Evolutionary conservation across 2,888 invertebrate species (phyloP), one percentile per base, ranked within the genome.

Genomic region (Polylopha cassiicola): DNA sequence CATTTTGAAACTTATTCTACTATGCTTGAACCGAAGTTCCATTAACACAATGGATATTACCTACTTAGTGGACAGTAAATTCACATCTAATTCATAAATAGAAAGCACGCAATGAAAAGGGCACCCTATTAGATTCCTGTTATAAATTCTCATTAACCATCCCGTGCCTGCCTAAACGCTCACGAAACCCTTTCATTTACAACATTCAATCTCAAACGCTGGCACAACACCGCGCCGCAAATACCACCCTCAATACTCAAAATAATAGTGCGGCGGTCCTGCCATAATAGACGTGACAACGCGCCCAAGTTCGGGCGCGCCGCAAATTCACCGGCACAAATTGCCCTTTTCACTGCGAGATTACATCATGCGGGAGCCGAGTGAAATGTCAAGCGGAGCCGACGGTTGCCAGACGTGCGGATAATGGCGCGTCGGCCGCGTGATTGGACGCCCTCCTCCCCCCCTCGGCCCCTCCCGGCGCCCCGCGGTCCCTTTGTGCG

Each of bases 331-430:
- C 73, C 82, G 74, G 78, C 80, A 82, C 84, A 84, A 85, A 85
- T 85, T 84, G 85, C 81, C 85, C 85, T 82, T 84, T 85, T 85
- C 85, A 82, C 84, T 77, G 81, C 73, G 84, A 85, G 86, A 85
- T 86, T 85, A 84, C 84, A 85, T 85, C 84, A 82, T 84, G 85
- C 82, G 84, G 85, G 84, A 84, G 77, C 69, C 71, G 82, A 85
- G 85, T 84, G 85, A 86, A 85, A 85, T 84, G 85, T 85, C 85
- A 86, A 85, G 82, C 85, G 80, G 75, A 77, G 79, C 84, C 84
- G 84, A 81, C 82, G 82, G 82, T 73, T 80, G 85, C 79, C 81
- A 84, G 86, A 78, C 84, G 84, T 78, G 84, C 77, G 84, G 84
- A 84, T 85, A 86, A 84, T 84, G 80, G 84, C 84, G 81, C 82